Conservation (phyloP, 2,113 vertebrate species). For the Lasiurus borealis region DNA sequence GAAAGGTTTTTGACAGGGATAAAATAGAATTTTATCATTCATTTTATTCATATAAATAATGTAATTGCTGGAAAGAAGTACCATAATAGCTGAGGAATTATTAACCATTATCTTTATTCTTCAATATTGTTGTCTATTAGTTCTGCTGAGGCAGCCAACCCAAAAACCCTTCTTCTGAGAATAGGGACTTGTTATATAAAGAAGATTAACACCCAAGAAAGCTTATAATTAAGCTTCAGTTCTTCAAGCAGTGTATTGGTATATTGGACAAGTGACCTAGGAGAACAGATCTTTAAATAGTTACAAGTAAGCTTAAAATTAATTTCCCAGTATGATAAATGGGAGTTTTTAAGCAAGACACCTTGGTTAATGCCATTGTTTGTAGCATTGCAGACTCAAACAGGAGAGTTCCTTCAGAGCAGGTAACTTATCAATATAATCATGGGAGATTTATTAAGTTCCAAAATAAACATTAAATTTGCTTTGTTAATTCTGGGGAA, state of each 20-base stretch:
- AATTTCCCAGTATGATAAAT: slow-evolving; percentile 69
- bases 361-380: slow-evolving; percentile 42
- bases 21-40: background rate
- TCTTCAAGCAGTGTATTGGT: slow-evolving; percentile 55
- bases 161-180: background rate
- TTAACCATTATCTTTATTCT: background rate
- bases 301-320: slow-evolving; percentile 69
- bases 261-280: slow-evolving; percentile 61
- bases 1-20: background rate
- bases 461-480: background rate
- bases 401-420: background rate
- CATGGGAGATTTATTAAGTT: background rate
- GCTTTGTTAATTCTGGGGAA: slow-evolving; percentile 35
- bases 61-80: background rate
- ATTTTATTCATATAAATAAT: slow-evolving; percentile 9
- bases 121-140: background rate
- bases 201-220: slow-evolving; percentile 47
- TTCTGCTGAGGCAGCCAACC: background rate
- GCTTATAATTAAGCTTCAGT: slow-evolving; percentile 54
- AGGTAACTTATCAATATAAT: background rate
- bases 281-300: slow-evolving; percentile 58
- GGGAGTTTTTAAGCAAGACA: slow-evolving; percentile 27
- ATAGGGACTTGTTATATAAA: background rate
- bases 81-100: slow-evolving; percentile 21
- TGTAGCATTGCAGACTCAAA: background rate